Base-by-base conservation (phyloP, 2,797 vertebrate species). In the Paedocypris micromegethes region DNA sequence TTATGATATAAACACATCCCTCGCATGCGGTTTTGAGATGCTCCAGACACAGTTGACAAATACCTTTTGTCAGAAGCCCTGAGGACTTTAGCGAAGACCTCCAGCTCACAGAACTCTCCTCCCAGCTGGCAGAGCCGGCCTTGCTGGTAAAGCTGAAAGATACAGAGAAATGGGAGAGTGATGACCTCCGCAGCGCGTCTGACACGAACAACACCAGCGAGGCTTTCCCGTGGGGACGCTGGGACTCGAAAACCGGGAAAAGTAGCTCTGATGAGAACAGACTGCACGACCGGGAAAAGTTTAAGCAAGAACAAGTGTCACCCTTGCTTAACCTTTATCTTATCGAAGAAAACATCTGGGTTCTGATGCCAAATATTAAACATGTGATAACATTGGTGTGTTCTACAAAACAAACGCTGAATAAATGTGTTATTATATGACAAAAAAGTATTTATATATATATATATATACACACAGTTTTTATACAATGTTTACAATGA, bases 61-160 rank as follows among this genome's bases (percentile, higher is more conserved):
- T 84, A 97, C 96, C 96, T 93, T 93, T 99, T 99, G 87, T 99
- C 97, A 84, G 97, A 92, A 75, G 97, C 97, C 79, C 96, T 88
- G 75, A 99, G 89, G 65, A 99, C 96, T 91, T 99, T 99, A 65
- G 95, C 95, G 86, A 99, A 99, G 83, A 99, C 96, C 88, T 99
- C 97, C 87, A 99, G 89, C 83, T 99, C 97, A 85, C 97, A 99
- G 82, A 99, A 99, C 88, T 98, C 97, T 80, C 96, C 97, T 72
- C 97, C 97, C 79, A 98, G 90, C 84, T 99, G 97, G 87, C 97
- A 99, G 67, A 99, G 89, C 9, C 97, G 90, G 72, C 97, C 97
- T 89, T 99, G 97, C 80, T 99, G 97, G 85, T 99, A 99, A 86
- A 99, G 93, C 97, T 99, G 88, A 64, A 85, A 85, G 54, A 76